Conservation (phyloP, 2,888 invertebrate species). For the Stenoptilia bipunctidactyla region DNA sequence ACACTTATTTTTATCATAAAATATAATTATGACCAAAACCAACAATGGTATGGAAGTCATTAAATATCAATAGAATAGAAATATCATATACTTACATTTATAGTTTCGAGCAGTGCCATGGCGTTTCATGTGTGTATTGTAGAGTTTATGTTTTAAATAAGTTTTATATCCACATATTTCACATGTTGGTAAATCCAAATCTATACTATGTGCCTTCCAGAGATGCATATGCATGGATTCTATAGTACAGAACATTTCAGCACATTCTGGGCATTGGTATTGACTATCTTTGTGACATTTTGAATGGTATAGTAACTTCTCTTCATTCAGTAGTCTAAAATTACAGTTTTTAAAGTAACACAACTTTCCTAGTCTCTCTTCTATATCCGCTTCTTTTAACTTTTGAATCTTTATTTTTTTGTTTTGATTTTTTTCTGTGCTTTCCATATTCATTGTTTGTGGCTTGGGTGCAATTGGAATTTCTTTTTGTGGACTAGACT, state of each 20-base stretch:
- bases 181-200: conserved; percentile 85
- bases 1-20: no score
- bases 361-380: conserved; percentile 29
- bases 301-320: conserved; percentile 75
- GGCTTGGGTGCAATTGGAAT: not conserved
- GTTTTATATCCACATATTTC: conserved; percentile 82
- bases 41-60: no score
- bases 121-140: conserved; percentile 81
- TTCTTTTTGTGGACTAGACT: not conserved
- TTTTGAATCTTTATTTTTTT: conserved; percentile 7
- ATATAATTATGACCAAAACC: no score
- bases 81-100: conserved; percentile 46
- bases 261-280: conserved; percentile 77
- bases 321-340: conserved; percentile 65
- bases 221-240: conserved; percentile 81
- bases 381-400: conserved; percentile 18
- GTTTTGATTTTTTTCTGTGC: conserved; percentile 7
- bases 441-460: not conserved
- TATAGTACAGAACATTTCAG: conserved; percentile 67
- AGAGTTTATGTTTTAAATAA: conserved; percentile 76
- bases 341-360: conserved; percentile 71
- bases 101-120: conserved; percentile 76
- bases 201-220: conserved; percentile 82
- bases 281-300: conserved; percentile 70
- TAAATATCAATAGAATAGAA: no score